phyloP scores from a whole-genome alignment of 2,797 vertebrate species.

The Pristis pectinata region DNA sequence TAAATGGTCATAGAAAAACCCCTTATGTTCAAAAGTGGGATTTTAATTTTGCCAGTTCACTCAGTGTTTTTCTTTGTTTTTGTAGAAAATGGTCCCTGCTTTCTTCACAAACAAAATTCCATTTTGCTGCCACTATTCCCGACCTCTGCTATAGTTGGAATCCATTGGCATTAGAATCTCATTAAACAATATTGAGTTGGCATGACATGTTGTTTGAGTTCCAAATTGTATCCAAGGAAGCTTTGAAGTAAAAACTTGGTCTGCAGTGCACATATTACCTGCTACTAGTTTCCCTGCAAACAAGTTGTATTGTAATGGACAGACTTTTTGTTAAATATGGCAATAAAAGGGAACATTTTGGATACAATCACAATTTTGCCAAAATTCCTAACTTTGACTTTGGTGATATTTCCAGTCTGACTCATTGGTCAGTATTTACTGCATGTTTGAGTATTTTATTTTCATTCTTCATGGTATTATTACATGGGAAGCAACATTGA shows the following conservation, averaged over 20 bases:
- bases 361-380: not conserved
- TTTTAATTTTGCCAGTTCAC: not conserved
- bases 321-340: not conserved
- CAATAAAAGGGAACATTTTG: constrained; percentile 33
- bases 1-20: not conserved
- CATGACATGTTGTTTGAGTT: not conserved
- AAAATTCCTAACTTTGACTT: not conserved
- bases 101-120: not conserved
- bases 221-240: not conserved
- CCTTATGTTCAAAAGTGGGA: not conserved
- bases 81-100: not conserved
- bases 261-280: not conserved
- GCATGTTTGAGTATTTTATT: constrained; percentile 19
- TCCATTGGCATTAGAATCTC: not conserved
- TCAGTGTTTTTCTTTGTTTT: not conserved
- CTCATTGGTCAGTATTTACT: constrained; percentile 24
- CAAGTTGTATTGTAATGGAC: not conserved
- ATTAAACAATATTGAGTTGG: not conserved
- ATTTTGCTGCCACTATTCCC: not conserved
- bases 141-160: not conserved
- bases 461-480: constrained; percentile 14
- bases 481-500: constrained; percentile 1
- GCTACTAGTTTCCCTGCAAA: constrained; percentile 20
- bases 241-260: not conserved
- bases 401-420: not conserved